Evolutionary conservation across 2,888 invertebrate species (phyloP).

Genomic region (Polyploca ridens): DNA sequence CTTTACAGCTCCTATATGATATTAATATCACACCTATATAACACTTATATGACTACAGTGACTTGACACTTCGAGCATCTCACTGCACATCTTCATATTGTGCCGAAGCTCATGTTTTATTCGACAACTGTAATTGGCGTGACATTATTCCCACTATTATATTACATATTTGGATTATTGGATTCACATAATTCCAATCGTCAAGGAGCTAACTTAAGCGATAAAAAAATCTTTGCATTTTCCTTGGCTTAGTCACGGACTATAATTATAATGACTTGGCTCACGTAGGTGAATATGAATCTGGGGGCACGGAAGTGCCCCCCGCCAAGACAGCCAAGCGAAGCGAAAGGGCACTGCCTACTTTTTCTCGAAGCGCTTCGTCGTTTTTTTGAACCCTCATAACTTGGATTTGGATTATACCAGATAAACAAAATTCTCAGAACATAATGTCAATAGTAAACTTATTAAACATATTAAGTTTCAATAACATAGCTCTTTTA

Average conservation of each 20-base stretch:
- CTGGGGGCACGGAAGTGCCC: too few species aligned
- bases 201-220: not conserved
- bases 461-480: too few species aligned
- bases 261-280: not conserved
- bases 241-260: not conserved
- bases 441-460: too few species aligned
- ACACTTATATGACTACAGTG: constrained; percentile 13
- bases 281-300: too few species aligned
- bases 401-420: too few species aligned
- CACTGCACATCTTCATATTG: constrained; percentile 32
- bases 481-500: too few species aligned
- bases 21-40: constrained; percentile 18
- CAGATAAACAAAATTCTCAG: too few species aligned
- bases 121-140: constrained; percentile 31
- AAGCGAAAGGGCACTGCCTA: too few species aligned
- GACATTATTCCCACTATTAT: constrained; percentile 7
- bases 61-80: constrained; percentile 17
- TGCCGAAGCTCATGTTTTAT: constrained; percentile 43
- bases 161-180: not conserved
- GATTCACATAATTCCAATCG: not conserved
- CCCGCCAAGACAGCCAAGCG: too few species aligned
- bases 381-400: too few species aligned
- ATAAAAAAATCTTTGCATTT: not conserved
- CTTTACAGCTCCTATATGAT: not conserved
- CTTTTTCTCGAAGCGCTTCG: too few species aligned